phyloP scores from a whole-genome alignment of 2,888 invertebrate genomes.

The Cyaniris semiargus region DNA sequence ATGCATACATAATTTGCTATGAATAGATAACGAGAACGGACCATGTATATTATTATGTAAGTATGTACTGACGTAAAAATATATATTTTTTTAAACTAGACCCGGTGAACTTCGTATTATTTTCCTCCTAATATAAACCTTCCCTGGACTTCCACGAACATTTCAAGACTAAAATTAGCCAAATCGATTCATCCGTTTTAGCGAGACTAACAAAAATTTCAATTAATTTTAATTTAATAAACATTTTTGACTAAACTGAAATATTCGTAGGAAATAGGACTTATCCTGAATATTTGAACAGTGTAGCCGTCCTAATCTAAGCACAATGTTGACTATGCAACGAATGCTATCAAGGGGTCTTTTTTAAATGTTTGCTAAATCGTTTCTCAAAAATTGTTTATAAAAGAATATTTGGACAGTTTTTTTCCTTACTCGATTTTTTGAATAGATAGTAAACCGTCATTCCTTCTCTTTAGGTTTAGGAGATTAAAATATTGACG shows the following conservation, averaged over 20 bases:
- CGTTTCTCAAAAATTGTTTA: constrained; percentile 21
- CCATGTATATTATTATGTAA: background rate
- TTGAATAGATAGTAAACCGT: background rate
- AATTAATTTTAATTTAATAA: no score
- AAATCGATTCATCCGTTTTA: no score
- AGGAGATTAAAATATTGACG: background rate
- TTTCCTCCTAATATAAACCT: no score
- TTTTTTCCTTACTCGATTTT: background rate
- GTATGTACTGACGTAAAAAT: background rate
- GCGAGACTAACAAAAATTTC: no score
- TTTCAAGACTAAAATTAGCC: no score
- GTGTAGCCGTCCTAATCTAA: background rate
- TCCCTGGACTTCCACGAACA: no score
- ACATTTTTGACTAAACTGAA: background rate
- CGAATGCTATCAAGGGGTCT: constrained; percentile 24
- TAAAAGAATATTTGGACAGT: constrained; percentile 5
- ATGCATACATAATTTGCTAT: background rate
- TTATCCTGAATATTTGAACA: background rate
- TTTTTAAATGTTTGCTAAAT: constrained; percentile 29
- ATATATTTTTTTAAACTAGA: background rate
- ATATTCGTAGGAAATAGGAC: background rate
- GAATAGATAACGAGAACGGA: background rate
- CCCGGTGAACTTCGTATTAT: background rate
- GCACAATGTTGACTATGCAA: constrained; percentile 28
- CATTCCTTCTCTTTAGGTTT: background rate